phyloP scores from a whole-genome alignment of 2,797 vertebrate species.

The Myotis findleyi region DNA sequence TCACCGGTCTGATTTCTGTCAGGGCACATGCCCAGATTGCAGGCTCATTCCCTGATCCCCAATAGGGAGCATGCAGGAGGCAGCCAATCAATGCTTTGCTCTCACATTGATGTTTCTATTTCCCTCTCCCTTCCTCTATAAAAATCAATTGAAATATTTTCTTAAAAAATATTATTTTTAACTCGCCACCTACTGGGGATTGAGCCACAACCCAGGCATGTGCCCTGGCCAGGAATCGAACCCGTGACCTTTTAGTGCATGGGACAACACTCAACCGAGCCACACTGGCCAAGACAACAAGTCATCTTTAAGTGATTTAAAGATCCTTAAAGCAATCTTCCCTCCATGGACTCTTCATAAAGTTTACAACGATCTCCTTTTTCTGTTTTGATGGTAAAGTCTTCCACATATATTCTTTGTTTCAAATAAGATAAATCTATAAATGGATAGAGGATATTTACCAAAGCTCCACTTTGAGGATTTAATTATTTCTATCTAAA shows the following conservation, averaged over 20 bases:
- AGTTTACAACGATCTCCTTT: conserved; percentile 5
- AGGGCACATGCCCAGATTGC: too few relatives aligned
- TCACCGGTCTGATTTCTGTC: too few relatives aligned
- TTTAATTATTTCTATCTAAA: conserved; percentile 43
- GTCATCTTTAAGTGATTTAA: conserved; percentile 21
- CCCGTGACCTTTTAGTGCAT: not conserved
- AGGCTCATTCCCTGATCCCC: too few relatives aligned
- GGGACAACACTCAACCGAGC: not conserved
- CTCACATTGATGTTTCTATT: too few relatives aligned
- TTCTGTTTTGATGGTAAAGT: not conserved
- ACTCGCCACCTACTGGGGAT: not conserved
- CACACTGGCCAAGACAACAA: not conserved
- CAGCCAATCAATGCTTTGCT: too few relatives aligned
- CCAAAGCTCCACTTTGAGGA: conserved; percentile 44
- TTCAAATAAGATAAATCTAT: conserved; percentile 27
- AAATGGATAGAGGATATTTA: conserved; percentile 17
- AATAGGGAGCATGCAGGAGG: too few relatives aligned
- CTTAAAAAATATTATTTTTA: not conserved
- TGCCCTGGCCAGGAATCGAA: not conserved
- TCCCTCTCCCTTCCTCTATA: too few relatives aligned
- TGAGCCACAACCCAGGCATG: not conserved
- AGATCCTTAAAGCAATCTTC: not conserved
- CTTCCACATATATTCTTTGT: conserved; percentile 9
- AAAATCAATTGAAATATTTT: too few relatives aligned
- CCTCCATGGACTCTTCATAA: not conserved